Evolutionary conservation across 2,888 invertebrate species (phyloP), one percentile per base, ranked within the genome.

Genomic region (Himalopsyche anomala): DNA sequence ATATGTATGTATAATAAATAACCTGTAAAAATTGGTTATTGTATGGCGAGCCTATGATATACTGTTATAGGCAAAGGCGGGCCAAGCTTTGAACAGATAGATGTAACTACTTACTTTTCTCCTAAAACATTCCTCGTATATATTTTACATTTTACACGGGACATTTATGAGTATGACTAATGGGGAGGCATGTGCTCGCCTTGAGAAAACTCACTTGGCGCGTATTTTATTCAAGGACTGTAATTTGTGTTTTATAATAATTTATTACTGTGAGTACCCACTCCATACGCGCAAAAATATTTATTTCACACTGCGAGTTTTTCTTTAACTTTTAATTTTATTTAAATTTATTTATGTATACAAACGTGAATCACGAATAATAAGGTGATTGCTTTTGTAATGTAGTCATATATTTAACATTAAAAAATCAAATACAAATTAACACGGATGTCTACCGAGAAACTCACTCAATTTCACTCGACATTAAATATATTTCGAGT

Each of bases 91-190:
- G 62, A 62, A 62, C 28, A 62, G n/a, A 62, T 62, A 62, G 62
- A 62, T 62, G 28, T 62, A 19, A 62, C 62, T 62, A 28, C 51
- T 51, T 51, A 51, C 62, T 19, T 62, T 19, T 62, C 28, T 62
- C 62, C 62, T 62, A 19, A 62, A 62, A 62, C 62, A 62, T n/a
- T 62, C 62, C 62, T 28, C 62, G 62, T 62, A 62, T 62, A 62
- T 62, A 62, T 62, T 62, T 62, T 62, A 62, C 62, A 11, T 62
- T 62, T 62, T 62, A 62, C 62, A 62, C 62, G 62, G 62, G 62
- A 62, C 62, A 62, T 62, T 62, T 62, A 62, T 62, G 62, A 62
- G 62, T 62, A 19, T 62, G 62, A 62, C 62, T 62, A 62, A 62
- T 62, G 62, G 62, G 28, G 51, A 62, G 28, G 28, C 62, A 62